Percentiles rank a stretch among this genome's conserved stretches.
These are phyloP conservation scores for Netelia virgata DNA, from an alignment of 2,888 invertebrate species.

Conservation along the genomic window DNA sequence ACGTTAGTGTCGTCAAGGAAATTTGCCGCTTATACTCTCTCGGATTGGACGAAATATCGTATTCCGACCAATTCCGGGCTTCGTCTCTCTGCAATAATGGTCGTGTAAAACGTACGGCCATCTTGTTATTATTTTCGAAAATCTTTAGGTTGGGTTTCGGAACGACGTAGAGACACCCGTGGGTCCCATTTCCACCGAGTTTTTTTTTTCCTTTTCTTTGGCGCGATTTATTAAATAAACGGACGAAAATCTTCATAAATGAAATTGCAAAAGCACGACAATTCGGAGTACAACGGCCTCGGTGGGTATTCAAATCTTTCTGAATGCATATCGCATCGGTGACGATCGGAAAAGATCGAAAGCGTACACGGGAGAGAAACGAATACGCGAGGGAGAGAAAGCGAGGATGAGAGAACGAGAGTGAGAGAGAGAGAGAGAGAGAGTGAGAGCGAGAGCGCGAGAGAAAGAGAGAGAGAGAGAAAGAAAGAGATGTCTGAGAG, in stretches of 20 bases:
- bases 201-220: conserved; percentile 22
- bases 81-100: conserved; percentile 78
- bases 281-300: conserved; percentile 69
- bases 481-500: conserved; percentile 56
- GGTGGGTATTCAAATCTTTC: conserved; percentile 78
- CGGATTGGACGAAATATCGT: conserved; percentile 71
- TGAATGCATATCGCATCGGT: conserved; percentile 68
- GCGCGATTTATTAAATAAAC: conserved; percentile 7
- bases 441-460: conserved; percentile 34
- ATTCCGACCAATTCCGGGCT: conserved; percentile 74
- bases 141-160: conserved; percentile 76
- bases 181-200: conserved; percentile 30
- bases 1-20: conserved; percentile 74
- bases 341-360: conserved; percentile 70
- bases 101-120: conserved; percentile 79
- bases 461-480: conserved; percentile 45
- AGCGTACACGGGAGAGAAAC: conserved; percentile 54
- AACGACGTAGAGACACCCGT: conserved; percentile 46
- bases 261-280: conserved; percentile 27
- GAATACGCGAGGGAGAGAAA: conserved; percentile 46
- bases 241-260: not conserved
- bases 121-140: conserved; percentile 85
- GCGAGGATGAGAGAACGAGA: conserved; percentile 60
- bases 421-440: conserved; percentile 53
- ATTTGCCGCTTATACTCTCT: conserved; percentile 70